Evolutionary conservation across 2,797 vertebrate species (phyloP).

Genomic region (Pangasius sanitwongsei): DNA sequence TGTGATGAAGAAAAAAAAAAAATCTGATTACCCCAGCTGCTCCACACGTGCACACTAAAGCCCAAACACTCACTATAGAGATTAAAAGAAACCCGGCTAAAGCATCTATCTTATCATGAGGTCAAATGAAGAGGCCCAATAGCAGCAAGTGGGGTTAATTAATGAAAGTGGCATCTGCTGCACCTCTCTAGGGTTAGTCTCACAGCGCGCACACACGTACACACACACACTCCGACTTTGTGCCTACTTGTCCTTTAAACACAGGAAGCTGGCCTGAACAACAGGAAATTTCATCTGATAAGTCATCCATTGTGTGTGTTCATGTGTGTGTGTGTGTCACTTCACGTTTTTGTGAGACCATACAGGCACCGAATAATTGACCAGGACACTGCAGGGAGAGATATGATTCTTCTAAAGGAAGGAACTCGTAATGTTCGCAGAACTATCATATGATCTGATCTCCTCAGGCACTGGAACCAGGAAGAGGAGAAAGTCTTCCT

Average conservation of each 20-base stretch:
- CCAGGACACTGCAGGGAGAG: conserved; percentile 24
- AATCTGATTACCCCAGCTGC: conserved; percentile 16
- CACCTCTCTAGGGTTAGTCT: conserved; percentile 65
- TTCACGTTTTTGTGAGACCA: conserved; percentile 12
- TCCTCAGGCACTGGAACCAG: conserved; percentile 41
- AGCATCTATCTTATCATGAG: conserved; percentile 70
- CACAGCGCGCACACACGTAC: conserved; percentile 14
- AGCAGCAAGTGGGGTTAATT: conserved; percentile 71
- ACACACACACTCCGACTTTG: conserved; percentile 34
- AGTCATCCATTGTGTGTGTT: conserved; percentile 53
- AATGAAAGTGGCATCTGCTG: conserved; percentile 72
- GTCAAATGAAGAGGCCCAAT: conserved; percentile 62
- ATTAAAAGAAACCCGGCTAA: conserved; percentile 59
- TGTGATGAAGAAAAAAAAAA: not conserved
- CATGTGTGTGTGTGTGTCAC: conserved; percentile 38
- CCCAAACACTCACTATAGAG: conserved; percentile 63
- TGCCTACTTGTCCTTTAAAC: conserved; percentile 58
- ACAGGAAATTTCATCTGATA: conserved; percentile 69
- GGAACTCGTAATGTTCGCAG: conserved; percentile 40
- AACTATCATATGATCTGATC: conserved; percentile 44
- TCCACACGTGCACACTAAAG: conserved; percentile 42
- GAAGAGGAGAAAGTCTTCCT: conserved; percentile 47
- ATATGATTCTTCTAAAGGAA: conserved; percentile 39
- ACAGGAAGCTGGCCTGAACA: conserved; percentile 63
- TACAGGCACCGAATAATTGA: conserved; percentile 35